Base-by-base conservation (phyloP, 2,113 vertebrate species). In the Cyprinus carpio region DNA sequence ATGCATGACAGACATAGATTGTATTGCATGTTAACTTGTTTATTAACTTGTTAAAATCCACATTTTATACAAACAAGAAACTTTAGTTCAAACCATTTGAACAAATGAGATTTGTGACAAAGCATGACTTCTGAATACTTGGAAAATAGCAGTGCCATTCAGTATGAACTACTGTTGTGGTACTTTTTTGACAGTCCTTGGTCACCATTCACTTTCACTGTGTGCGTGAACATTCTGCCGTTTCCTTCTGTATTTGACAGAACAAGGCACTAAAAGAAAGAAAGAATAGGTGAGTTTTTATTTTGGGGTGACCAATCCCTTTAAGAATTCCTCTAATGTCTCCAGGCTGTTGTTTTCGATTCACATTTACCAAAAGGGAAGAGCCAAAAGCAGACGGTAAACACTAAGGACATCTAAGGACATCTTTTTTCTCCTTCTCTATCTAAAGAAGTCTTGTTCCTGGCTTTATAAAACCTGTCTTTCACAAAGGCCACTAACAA, bases 391-490 rank as follows among this genome's bases (percentile, higher is more conserved):
- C 83, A 81, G 84, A 86, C 85, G 51, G 89, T 75, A 81, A 90
- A 75, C 18, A 49, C 13, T 13, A 11, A 75, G 72, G 40, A 27
- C 64, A 86, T 91, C 90, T 81, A 40, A 40, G 37, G 37, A 40
- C 37, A 40, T 40, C 37, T 58, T 80, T 81, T 80, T 81, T 43
- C 80, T 84, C 84, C 90, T 92, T 88, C 85, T 88, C 46, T 78
- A 23, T 92, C 46, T 54, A 29, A 89, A 88, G 89, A 91, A 85
- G 15, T 67, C 84, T 88, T 9, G 6, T 76, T 86, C 62, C 83
- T 87, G 90, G 90, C 91, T 92, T 91, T 91, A 93, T 94, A 93
- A 94, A 94, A 92, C 90, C 92, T 89, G 90, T 87, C 84, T 91
- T 86, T 85, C 85, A 86, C 51, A 74, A 69, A 87, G 84, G 90